Evolutionary conservation across 1,140 invertebrate species (phyloP), one percentile per base, ranked within the genome.

Genomic region (Achroia grisella): DNA sequence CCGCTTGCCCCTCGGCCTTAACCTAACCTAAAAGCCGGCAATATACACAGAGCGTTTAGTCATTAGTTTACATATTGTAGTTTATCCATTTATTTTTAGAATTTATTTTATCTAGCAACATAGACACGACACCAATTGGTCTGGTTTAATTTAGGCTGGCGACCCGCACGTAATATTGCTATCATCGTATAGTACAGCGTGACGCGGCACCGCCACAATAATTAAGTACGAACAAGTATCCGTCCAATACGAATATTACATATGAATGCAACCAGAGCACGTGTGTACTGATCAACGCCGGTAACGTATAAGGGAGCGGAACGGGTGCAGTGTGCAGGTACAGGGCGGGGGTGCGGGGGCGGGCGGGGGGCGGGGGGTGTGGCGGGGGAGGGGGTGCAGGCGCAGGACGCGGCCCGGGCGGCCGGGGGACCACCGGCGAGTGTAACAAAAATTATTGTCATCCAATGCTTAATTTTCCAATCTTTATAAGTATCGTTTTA

Each of bases 381-480:
- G 17, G 13, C 31, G 30, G 14, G 28, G 13, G 36, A n/a, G 17
- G 39, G n/a, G 2, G 28, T 6, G 4, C 10, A 29, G 8, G 29
- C 30, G 13, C 30, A 32, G 36, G 8, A 4, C 4, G n/a, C 23
- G 27, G 13, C 1, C 10, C 9, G 8, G 10, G 39, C 10, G 39
- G 12, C 33, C 17, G 17, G 27, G n/a, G 15, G 17, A 23, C 17
- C 53, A 48, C 41, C 53, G 56, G 59, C 51, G 59, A 66, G 44
- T 48, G 69, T 80, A 81, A 80, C 76, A 75, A 75, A 74, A 84
- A 80, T 84, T 84, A 84, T 84, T 84, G 80, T 84, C 80, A 78
- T 84, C 75, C 76, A 75, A 84, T 84, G 75, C 76, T 84, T 80
- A 78, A 67, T 58, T 62, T 74, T 72, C 55, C 80, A 75, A 74